phyloP scores from a whole-genome alignment of 2,113 vertebrate species.

The Phycodurus eques region DNA sequence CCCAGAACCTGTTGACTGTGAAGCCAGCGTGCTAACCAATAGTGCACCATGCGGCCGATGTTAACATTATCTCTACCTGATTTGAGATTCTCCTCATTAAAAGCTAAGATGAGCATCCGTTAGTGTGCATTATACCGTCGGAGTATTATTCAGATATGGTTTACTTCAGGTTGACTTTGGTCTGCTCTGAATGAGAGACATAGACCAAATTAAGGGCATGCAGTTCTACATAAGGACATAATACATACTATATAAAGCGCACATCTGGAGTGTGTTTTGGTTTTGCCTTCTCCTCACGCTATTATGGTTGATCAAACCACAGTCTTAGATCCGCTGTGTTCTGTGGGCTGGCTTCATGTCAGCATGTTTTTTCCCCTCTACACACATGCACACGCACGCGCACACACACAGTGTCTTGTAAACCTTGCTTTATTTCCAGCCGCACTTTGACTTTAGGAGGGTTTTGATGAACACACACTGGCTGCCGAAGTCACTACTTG shows the following conservation, averaged over 20 bases:
- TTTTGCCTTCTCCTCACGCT: constrained; percentile 41
- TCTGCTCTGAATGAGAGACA: neutral
- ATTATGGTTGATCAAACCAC: constrained; percentile 48
- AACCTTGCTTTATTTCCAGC: constrained; percentile 57
- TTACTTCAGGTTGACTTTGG: too few species aligned
- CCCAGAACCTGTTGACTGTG: too few species aligned
- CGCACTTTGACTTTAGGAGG: constrained; percentile 53
- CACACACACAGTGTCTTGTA: constrained; percentile 28
- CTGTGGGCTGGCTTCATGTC: constrained; percentile 57
- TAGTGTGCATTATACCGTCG: neutral
- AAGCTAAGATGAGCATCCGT: neutral
- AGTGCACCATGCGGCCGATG: too few species aligned
- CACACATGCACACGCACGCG: constrained; percentile 8
- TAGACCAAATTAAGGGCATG: neutral
- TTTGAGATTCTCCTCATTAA: too few species aligned
- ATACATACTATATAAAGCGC: neutral
- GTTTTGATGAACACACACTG: constrained; percentile 18
- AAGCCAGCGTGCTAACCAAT: too few species aligned
- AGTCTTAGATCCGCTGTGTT: constrained; percentile 36
- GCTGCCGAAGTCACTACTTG: constrained; percentile 55
- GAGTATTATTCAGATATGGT: neutral
- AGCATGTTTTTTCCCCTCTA: constrained; percentile 22
- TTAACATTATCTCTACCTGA: too few species aligned
- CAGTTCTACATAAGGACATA: neutral
- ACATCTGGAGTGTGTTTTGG: neutral